A percentile compares a stretch with the other conserved stretches of the same genome.
Conservation (phyloP, 2,888 invertebrate genomes). For the Polymixis lichenea region DNA sequence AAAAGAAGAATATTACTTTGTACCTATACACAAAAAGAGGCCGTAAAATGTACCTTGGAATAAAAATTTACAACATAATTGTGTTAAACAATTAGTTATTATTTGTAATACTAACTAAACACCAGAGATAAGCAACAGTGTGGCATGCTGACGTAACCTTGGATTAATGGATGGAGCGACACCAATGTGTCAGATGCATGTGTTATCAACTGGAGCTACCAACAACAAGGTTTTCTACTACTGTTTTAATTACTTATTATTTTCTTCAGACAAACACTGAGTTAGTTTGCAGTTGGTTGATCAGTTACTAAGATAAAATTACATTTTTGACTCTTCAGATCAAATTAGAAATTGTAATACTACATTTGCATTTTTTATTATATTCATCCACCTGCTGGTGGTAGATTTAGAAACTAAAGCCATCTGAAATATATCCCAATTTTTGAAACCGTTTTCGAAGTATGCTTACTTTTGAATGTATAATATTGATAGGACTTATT, state of each 20-base stretch:
- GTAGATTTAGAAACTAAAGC: not conserved
- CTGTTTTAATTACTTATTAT: conserved; percentile 30
- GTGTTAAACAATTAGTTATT: conserved; percentile 34
- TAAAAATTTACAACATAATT: not conserved
- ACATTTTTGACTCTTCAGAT: not conserved
- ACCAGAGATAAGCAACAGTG: conserved; percentile 40
- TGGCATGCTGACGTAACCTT: conserved; percentile 62
- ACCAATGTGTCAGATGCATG: conserved; percentile 63
- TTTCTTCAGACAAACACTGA: conserved; percentile 7
- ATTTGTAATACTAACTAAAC: conserved; percentile 30
- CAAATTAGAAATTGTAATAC: conserved; percentile 4
- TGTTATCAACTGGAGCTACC: conserved; percentile 64
- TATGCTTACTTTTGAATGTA: not conserved
- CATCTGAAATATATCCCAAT: not conserved
- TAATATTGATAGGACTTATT: not conserved
- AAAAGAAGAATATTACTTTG: not conserved
- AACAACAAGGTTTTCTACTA: conserved; percentile 60
- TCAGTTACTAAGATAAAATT: not conserved
- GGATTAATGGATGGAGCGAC: conserved; percentile 63
- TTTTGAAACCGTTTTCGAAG: not conserved
- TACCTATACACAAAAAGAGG: not conserved
- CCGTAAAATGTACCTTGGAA: not conserved
- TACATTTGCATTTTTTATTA: conserved; percentile 3
- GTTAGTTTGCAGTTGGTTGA: not conserved
- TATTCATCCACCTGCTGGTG: not conserved